Evolutionary conservation across 2,113 vertebrate genomes (phyloP).

Genomic region (Cinclus mexicanus): DNA sequence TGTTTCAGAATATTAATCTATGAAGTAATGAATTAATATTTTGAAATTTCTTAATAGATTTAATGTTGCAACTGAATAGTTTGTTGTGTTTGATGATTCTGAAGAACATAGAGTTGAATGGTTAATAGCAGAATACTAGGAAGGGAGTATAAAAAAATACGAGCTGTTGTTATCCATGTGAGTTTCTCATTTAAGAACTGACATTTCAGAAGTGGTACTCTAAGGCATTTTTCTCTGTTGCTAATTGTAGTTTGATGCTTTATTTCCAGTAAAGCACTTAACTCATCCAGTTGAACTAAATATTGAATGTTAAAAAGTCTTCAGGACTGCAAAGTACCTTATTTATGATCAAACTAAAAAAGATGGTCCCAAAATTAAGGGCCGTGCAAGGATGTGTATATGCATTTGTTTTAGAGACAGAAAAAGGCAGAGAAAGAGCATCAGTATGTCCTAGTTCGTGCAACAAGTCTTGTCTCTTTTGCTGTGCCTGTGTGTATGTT

Average conservation of each 20-base stretch:
- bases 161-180: not conserved
- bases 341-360: not conserved
- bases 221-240: not conserved
- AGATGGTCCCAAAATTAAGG: not conserved
- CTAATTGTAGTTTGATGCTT: not conserved
- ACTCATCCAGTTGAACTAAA: not conserved
- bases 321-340: rapidly evolving
- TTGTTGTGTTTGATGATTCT: not conserved
- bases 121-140: not conserved
- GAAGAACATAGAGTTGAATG: not conserved
- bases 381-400: rapidly evolving
- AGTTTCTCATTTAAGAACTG: not conserved
- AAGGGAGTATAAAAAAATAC: not conserved
- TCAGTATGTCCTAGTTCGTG: not conserved
- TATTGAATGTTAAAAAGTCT: not conserved
- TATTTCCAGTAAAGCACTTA: not conserved
- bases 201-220: not conserved
- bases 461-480: not conserved
- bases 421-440: not conserved
- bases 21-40: not conserved
- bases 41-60: not conserved
- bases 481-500: not conserved
- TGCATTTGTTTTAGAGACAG: not conserved
- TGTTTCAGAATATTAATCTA: not conserved
- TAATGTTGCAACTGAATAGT: not conserved